Percentiles rank a stretch among this genome's conserved stretches.
phyloP scores from a whole-genome alignment of 2,113 vertebrate genomes.

The Serilophus lunatus region DNA sequence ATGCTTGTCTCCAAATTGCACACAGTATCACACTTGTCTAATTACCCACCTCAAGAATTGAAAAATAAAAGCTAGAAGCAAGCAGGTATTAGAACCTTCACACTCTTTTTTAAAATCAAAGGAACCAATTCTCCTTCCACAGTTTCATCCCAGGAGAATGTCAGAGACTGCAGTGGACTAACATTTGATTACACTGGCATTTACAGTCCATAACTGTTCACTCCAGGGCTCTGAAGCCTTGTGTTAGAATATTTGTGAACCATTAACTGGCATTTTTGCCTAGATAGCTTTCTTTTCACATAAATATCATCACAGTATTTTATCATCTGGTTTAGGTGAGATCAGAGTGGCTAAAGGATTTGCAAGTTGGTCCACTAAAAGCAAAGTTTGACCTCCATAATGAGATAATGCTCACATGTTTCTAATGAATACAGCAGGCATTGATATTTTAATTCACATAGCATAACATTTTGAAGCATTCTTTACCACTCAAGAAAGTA shows the following conservation, averaged over 20 bases:
- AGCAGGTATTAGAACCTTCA: background rate
- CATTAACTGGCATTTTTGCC: background rate
- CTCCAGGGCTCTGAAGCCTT: background rate
- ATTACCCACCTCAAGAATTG: background rate
- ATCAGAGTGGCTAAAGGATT: background rate
- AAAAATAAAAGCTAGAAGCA: background rate
- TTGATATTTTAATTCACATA: background rate
- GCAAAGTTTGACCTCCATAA: background rate
- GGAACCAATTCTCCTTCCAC: background rate
- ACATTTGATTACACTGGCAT: background rate
- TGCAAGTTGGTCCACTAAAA: background rate
- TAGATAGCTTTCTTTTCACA: background rate
- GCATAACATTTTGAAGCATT: background rate
- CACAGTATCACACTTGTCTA: background rate
- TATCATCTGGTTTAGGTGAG: background rate
- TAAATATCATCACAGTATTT: background rate
- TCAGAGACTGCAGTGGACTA: background rate
- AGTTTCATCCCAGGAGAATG: background rate
- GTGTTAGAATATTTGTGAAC: background rate
- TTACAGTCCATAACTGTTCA: background rate
- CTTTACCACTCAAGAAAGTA: conserved; percentile 37
- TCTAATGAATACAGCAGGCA: background rate
- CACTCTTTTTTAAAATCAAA: background rate
- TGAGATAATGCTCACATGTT: background rate
- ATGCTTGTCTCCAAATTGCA: background rate